phyloP scores from a whole-genome alignment of 2,888 invertebrate species.

The Digitonthophagus gazella region DNA sequence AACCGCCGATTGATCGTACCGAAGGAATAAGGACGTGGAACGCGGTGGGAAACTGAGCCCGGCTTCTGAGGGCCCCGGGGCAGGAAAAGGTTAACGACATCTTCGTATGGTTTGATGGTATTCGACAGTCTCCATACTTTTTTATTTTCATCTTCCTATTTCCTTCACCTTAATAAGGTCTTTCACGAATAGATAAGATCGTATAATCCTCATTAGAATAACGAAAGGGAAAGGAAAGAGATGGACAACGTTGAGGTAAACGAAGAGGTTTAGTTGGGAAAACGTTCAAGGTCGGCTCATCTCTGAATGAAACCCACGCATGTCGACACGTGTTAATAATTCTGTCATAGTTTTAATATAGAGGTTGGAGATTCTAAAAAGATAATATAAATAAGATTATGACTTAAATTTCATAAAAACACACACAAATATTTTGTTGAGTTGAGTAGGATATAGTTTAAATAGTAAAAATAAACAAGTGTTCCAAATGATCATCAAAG shows the following conservation, averaged over 20 bases:
- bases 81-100: not conserved
- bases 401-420: too few relatives aligned
- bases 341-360: not conserved
- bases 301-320: not conserved
- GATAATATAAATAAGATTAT: too few relatives aligned
- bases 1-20: not conserved
- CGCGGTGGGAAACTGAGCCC: not conserved
- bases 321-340: not conserved
- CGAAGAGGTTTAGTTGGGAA: not conserved
- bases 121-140: not conserved
- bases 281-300: not conserved
- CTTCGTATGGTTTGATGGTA: not conserved
- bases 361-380: too few relatives aligned
- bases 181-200: too few relatives aligned
- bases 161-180: too few relatives aligned
- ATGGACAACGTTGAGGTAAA: not conserved
- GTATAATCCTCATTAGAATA: not conserved
- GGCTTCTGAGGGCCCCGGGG: not conserved
- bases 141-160: not conserved
- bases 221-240: not conserved
- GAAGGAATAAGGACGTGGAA: not conserved
- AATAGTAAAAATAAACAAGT: too few relatives aligned
- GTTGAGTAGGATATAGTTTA: too few relatives aligned
- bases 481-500: too few relatives aligned
- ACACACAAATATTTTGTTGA: too few relatives aligned